These are phyloP conservation scores for Ceratina calcarata DNA, from an alignment of 1,140 invertebrate genomes.

Conservation along the genomic window DNA sequence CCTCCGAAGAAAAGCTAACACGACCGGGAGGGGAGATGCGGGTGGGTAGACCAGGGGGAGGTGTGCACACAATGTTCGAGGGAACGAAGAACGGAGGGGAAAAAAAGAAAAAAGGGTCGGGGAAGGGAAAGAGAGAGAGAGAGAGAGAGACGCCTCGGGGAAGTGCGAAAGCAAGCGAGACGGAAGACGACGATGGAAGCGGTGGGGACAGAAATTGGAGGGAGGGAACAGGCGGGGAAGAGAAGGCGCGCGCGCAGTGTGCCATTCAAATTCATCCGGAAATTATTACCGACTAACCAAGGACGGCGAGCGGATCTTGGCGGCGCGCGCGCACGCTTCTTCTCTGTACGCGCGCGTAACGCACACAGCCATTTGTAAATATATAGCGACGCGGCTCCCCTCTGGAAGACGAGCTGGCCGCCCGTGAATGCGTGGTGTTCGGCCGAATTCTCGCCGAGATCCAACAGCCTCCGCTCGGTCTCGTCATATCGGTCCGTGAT, in stretches of 20 bases:
- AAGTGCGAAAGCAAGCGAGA: constrained; percentile 6
- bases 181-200: constrained; percentile 29
- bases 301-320: constrained; percentile 60
- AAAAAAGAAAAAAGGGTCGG: constrained; percentile 18
- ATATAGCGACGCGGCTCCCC: constrained; percentile 2
- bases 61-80: constrained; percentile 10
- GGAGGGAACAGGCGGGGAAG: constrained; percentile 15
- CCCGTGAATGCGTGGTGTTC: neutral
- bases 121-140: constrained; percentile 6
- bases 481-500: too few species aligned
- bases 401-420: neutral
- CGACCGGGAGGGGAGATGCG: constrained; percentile 32
- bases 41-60: constrained; percentile 29
- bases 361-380: constrained; percentile 19
- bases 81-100: constrained; percentile 13
- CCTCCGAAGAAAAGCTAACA: constrained; percentile 22
- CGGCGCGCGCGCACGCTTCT: constrained; percentile 4
- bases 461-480: neutral
- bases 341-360: neutral
- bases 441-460: neutral
- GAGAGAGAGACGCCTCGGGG: neutral
- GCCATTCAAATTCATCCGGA: constrained; percentile 76
- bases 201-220: neutral
- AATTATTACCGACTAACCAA: constrained; percentile 72
- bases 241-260: constrained; percentile 55